Evolutionary conservation across 2,888 invertebrate species (phyloP), one percentile per base, ranked within the genome.

Genomic region (Pterostichus niger): DNA sequence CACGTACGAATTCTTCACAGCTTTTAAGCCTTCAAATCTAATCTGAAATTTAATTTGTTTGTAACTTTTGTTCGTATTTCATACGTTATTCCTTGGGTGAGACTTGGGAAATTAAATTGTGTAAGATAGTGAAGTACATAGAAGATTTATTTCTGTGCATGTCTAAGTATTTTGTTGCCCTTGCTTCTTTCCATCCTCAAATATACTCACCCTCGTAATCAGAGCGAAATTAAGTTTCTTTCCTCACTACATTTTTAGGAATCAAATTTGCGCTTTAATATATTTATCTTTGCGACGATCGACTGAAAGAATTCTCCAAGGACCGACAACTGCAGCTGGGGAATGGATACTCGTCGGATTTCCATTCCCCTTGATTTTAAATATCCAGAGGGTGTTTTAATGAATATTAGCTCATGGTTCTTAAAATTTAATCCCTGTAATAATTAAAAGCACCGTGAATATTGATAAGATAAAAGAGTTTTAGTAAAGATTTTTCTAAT

Each of bases 91-190:
- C 73, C 81, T 81, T 17, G 71, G 81, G 56, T 71, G 40, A 81
- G 73, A 81, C 73, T 81, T 81, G 52, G 71, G 24, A 81, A 81
- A 81, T 81, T 81, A 73, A 81, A 81, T 81, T 81, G 81, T 81
- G 81, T 56, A 71, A 71, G 71, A 73, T 81, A 81, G 73, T 81
- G 81, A 81, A 81, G 73, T 81, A 81, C 44, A 71, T 73, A 13
- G 81, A 81, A 81, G 81, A 81, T 81, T 81, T 81, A 81, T 81
- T 81, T 81, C 81, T 71, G 81, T 59, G 81, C 81, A 81, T 81
- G 73, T 73, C 52, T 81, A 81, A 81, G 81, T 81, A 81, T 73
- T 54, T 59, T 81, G 81, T 81, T 73, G 56, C 81, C 54, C 44
- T 52, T 24, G 17, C 44, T 15, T 33, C 35, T 9, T 15, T 17